Evolutionary conservation across 2,888 invertebrate species (phyloP), one percentile per base, ranked within the genome.

Genomic region (Augochlorella aurata): DNA sequence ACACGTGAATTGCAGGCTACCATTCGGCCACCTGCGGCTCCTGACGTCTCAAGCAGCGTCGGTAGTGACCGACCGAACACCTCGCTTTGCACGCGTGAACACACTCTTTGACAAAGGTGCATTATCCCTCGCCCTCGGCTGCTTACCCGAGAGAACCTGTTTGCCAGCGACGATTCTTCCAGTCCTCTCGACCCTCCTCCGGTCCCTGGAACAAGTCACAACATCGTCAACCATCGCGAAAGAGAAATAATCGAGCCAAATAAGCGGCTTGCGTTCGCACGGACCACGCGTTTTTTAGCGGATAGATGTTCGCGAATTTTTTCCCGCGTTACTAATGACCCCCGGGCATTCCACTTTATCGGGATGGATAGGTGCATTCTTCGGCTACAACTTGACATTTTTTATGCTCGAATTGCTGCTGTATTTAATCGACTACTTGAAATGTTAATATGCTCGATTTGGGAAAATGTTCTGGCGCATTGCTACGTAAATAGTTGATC

Each of bases 11-110:
- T 81, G 88, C 85, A 84, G 88, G 88, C 89, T 87, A 87, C 86
- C 86, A 87, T 87, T 85, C 86, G 88, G 86, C 91, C 89, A 91
- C 91, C 90, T 91, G 90, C 90, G 89, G 89, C 89, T 90, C 76
- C 87, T 87, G 88, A 90, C 90, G 81, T 88, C 90, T 90, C 88
- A 85, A 89, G 87, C 80, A 82, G 82, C 85, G 78, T 70, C 79
- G 80, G 77, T 78, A 83, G 74, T 83, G 71, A 82, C 84, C 84
- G 72, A 47, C 45, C 76, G 74, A 77, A 84, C 79, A 74, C 83
- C 70, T 79, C 81, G 79, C 81, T 77, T 83, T 81, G 83, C 86
- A 83, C 83, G 85, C 81, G 85, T 81, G 77, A 85, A 77, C 85
- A 85, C 85, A 77, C 79, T 85, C 85, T 83, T 86, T 81, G 79